Evolutionary conservation across 2,797 vertebrate genomes (phyloP).

Genomic region (Sphenopsis melanotis): DNA sequence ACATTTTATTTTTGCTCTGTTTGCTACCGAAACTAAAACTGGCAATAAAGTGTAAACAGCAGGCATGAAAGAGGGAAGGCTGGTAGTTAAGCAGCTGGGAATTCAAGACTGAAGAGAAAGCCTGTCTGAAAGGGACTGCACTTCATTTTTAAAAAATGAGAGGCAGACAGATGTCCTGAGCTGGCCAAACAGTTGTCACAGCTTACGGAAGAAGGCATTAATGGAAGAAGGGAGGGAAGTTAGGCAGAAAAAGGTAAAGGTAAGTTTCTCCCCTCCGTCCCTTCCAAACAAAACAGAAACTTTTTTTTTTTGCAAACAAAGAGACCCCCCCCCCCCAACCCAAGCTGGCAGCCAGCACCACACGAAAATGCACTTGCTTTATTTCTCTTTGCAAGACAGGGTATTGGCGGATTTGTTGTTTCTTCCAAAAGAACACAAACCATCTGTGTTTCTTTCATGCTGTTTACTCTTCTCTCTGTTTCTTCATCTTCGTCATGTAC

Average conservation of each 20-base stretch:
- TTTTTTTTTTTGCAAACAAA: neutral
- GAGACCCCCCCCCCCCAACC: neutral
- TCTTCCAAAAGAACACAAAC: neutral
- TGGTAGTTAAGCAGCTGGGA: constrained; percentile 48
- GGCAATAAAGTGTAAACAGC: constrained; percentile 33
- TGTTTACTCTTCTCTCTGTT: neutral
- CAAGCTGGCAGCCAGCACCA: neutral
- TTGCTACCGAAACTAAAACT: constrained; percentile 34
- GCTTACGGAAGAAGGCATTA: neutral
- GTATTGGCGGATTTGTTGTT: neutral
- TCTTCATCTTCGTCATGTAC: neutral
- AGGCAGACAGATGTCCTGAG: neutral
- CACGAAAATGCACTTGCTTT: neutral
- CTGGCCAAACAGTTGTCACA: neutral
- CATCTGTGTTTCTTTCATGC: neutral
- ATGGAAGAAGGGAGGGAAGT: neutral
- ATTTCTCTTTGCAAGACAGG: neutral
- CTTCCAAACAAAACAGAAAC: neutral
- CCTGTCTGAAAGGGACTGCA: neutral
- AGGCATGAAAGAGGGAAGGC: constrained; percentile 1
- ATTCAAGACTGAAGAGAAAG: constrained; percentile 27
- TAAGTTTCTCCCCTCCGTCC: neutral
- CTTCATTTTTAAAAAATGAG: neutral
- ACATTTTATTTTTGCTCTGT: neutral
- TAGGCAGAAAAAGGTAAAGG: constrained; percentile 30